Conservation (phyloP, 1,140 invertebrate genomes). For the Mamestra configurata region DNA sequence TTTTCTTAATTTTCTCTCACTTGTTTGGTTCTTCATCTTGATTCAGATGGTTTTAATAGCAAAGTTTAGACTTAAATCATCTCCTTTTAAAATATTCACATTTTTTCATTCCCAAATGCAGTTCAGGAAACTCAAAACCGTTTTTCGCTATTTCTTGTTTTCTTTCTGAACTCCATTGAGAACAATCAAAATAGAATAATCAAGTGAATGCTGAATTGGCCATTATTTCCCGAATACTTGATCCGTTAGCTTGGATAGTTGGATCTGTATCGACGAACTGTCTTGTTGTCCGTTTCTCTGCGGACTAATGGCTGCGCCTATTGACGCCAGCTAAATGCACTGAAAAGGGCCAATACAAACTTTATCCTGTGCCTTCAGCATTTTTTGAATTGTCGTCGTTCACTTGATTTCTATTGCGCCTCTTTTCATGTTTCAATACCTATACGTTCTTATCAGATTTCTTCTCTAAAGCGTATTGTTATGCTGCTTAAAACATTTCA, state of each 20-base stretch:
- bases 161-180: background rate
- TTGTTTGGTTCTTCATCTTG: background rate
- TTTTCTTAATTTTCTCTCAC: background rate
- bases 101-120: too few species aligned
- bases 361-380: background rate
- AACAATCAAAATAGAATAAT: background rate
- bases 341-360: background rate
- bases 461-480: background rate
- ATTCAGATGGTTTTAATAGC: background rate
- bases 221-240: background rate
- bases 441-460: background rate
- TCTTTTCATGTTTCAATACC: too few species aligned
- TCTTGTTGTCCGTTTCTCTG: conserved; percentile 18
- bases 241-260: conserved; percentile 1
- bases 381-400: background rate
- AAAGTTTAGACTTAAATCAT: too few species aligned
- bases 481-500: background rate
- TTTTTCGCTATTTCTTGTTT: too few species aligned
- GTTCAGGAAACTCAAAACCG: too few species aligned
- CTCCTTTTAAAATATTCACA: too few species aligned
- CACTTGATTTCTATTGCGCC: background rate
- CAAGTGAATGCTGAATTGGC: conserved; percentile 15
- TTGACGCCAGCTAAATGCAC: conserved; percentile 3
- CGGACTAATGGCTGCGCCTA: background rate
- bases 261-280: conserved; percentile 19